Evolutionary conservation across 2,888 invertebrate species (phyloP), one percentile per base, ranked within the genome.

Genomic region (Seladonia tumulorum): DNA sequence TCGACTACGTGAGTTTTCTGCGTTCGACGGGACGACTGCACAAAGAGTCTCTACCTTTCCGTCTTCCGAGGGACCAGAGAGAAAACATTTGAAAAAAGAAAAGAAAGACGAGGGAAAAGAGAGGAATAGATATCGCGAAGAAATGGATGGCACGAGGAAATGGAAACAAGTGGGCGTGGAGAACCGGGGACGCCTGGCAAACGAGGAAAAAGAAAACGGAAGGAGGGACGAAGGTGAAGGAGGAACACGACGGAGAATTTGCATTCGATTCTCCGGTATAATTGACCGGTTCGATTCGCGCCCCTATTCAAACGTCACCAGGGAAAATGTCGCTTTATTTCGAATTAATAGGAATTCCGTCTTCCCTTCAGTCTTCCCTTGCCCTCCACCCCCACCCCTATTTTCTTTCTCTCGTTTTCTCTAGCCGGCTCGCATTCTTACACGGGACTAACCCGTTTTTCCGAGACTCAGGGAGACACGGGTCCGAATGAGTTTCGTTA

Each of bases 221-320:
- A 39, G 35, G 63, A 29, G 35, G 35, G 66, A 7, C 49, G 39
- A 70, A 74, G 35, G n/a, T n/a, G 8, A 22, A 29, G 60, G 16
- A 25, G 76, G 45, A 25, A 53, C 25, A 25, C 22, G 42, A n/a
- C 35, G 70, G 70, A 22, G 81, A 83, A 85, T 83, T 83, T 84
- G 79, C 66, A 85, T 79, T 85, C 74, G 78, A 85, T 85, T 83
- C 71, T 25, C 35, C 47, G 42, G 78, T 68, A 79, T 83, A 85
- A 85, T 85, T 85, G 83, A 85, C 83, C 75, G 60, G 75, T 83
- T 85, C 84, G 79, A 85, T 85, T 83, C 84, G 75, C 84, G 53
- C 79, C 74, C 63, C 71, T 70, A 79, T 83, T 83, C 74, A 66
- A 83, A 75, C 84, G 79, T 83, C 75, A 42, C 83, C 45, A 29